These are phyloP conservation scores for Nothocercus nigrocapillus DNA, from an alignment of 2,113 vertebrate species.

Conservation along the genomic window DNA sequence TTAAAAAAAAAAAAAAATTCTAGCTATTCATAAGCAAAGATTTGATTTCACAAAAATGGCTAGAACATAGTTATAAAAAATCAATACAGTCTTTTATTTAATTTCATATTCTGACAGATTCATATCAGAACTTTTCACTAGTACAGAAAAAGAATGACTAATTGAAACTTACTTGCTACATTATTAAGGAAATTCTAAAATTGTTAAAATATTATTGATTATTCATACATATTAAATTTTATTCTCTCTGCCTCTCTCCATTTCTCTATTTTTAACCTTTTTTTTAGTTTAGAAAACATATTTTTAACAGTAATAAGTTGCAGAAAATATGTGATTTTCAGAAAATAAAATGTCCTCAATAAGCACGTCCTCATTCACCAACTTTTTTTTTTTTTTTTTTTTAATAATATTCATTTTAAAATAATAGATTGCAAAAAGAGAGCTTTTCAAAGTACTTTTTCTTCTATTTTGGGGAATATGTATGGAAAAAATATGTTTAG, in stretches of 20 bases:
- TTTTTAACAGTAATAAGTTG: background rate
- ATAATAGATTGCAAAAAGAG: background rate
- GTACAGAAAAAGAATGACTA: background rate
- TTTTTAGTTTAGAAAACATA: background rate
- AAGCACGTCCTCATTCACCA: background rate
- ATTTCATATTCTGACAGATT: background rate
- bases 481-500: background rate
- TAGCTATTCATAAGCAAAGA: background rate
- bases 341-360: accelerated
- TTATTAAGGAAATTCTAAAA: background rate
- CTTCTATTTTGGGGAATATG: background rate
- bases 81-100: background rate
- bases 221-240: background rate
- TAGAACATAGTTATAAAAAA: background rate
- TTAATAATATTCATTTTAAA: background rate
- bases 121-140: background rate
- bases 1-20: background rate
- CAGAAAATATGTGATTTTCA: background rate
- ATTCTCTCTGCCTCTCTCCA: background rate
- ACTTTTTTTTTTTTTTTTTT: background rate
- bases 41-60: background rate
- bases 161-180: background rate
- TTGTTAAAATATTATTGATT: background rate
- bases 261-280: background rate
- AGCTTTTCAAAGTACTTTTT: background rate